Evolutionary conservation across 2,113 vertebrate species (phyloP).

Genomic region (Notothenia coriiceps): DNA sequence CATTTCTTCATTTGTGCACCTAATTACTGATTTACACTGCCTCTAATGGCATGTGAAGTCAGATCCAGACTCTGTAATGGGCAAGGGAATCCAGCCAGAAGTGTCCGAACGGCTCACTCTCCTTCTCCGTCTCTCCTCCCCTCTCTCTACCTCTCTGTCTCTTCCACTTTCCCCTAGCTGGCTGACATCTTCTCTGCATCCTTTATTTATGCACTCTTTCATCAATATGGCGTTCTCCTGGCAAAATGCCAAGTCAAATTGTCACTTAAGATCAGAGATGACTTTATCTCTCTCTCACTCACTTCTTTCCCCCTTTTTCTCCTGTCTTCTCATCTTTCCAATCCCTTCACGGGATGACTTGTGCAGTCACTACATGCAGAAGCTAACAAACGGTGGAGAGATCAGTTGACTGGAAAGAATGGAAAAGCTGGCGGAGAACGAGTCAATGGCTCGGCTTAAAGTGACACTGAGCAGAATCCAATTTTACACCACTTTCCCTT

Average conservation of each 20-base stretch:
- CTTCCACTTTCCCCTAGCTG: conserved; percentile 56
- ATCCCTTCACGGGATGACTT: conserved; percentile 63
- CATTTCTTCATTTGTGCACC: conserved; percentile 77
- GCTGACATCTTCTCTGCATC: conserved; percentile 73
- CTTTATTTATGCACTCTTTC: conserved; percentile 82
- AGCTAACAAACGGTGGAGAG: conserved; percentile 74
- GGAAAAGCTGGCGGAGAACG: conserved; percentile 63
- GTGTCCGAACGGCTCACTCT: conserved; percentile 65
- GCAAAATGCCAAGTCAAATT: conserved; percentile 78
- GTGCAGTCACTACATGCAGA: conserved; percentile 50
- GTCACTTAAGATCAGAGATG: conserved; percentile 81
- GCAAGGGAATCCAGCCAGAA: conserved; percentile 67
- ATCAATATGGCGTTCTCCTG: conserved; percentile 69
- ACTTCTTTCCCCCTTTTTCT: conserved; percentile 31
- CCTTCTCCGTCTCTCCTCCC: conserved; percentile 44
- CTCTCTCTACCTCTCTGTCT: conserved; percentile 59
- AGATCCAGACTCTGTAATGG: conserved; percentile 69
- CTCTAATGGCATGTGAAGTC: conserved; percentile 72
- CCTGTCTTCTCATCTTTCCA: conserved; percentile 52
- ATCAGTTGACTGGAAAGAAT: conserved; percentile 80
- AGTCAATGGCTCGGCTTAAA: conserved; percentile 65
- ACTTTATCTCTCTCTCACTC: conserved; percentile 70
- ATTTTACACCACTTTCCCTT: conserved; percentile 35
- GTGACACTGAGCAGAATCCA: conserved; percentile 65
- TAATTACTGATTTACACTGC: conserved; percentile 80